Evolutionary conservation across 2,888 invertebrate genomes (phyloP).

Genomic region (Strigamia maritima): DNA sequence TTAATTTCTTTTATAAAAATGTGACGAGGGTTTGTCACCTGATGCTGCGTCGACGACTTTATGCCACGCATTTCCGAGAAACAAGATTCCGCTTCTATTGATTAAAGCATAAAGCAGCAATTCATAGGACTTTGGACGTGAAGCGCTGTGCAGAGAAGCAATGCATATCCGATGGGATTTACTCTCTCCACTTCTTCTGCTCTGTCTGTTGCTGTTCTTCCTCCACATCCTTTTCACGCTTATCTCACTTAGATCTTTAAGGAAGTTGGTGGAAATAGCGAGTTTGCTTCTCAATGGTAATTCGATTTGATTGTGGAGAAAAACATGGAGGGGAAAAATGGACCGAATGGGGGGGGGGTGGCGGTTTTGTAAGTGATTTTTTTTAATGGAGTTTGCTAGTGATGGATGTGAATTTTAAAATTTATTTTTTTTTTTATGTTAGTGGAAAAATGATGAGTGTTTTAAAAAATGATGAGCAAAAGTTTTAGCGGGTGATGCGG

Average conservation of each 20-base stretch:
- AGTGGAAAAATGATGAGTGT: background rate
- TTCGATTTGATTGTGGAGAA: background rate
- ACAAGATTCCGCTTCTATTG: background rate
- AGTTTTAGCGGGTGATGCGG: background rate
- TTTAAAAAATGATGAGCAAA: too few species aligned
- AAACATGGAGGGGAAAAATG: background rate
- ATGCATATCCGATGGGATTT: slow-evolving; percentile 4
- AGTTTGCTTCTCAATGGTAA: background rate
- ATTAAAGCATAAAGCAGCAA: slow-evolving; percentile 4
- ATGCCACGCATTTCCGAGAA: background rate
- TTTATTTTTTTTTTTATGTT: background rate
- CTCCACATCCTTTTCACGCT: too few species aligned
- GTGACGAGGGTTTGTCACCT: background rate
- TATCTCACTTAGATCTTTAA: too few species aligned
- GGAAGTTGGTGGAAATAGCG: background rate
- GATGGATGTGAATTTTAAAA: too few species aligned
- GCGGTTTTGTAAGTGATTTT: background rate
- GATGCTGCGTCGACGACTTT: background rate
- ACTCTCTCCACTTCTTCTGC: background rate
- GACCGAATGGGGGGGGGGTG: background rate
- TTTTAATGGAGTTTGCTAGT: background rate
- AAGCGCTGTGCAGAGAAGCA: background rate
- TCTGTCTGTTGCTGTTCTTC: too few species aligned
- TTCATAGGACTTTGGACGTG: slow-evolving; percentile 4
- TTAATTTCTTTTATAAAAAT: background rate